Base-by-base conservation (phyloP, 2,797 vertebrate genomes). In the Benthosema pterotum region DNA sequence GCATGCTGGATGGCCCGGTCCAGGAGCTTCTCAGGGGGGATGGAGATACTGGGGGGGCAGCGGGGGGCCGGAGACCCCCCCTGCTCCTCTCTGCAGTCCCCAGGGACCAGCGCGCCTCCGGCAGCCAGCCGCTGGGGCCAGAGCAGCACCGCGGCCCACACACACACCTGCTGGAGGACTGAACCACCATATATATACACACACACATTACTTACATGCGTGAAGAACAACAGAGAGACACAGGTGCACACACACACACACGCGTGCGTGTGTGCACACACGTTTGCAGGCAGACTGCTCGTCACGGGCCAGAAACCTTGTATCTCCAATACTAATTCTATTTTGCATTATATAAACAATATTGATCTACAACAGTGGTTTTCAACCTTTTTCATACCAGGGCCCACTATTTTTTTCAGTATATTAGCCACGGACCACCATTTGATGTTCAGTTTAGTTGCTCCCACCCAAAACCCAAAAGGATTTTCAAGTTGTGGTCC, bases 1-100 rank as follows among this genome's bases (percentile, higher is more conserved):
- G 90, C 86, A 3, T 93, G 90, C 65, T 91, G 91, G 80, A 93
- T 91, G 81, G 91, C 86, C 67, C 91, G 84, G 67, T 94, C 91
- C 1, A 94, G 85, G 65, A 93, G 89, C 69, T 93, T 91, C 71
- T 94, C 91, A 42, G 89, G 88, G 55, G 93, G 89, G 77, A 94
- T 91, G 60, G 88, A 88, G n/a, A n/a, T n/a, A n/a, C n/a, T n/a
- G 11, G 83, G 58, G 65, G 83, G 59, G 67, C 91, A 92, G 66
- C 52, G 81, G n/a, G 57, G 81, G n/a, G 57, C 48, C 13, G 77
- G n/a, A n/a, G n/a, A 18, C 46, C 75, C 67, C 18, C 80, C 81
- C 11, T 73, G 77, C 59, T 88, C 85, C 0, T 90, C 90, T 22
- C 52, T 83, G 47, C 91, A 93, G 69, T 91, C 89, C 14, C 90